phyloP scores from a whole-genome alignment of 2,888 invertebrate genomes.

The Pollenia griseotomentosa region DNA sequence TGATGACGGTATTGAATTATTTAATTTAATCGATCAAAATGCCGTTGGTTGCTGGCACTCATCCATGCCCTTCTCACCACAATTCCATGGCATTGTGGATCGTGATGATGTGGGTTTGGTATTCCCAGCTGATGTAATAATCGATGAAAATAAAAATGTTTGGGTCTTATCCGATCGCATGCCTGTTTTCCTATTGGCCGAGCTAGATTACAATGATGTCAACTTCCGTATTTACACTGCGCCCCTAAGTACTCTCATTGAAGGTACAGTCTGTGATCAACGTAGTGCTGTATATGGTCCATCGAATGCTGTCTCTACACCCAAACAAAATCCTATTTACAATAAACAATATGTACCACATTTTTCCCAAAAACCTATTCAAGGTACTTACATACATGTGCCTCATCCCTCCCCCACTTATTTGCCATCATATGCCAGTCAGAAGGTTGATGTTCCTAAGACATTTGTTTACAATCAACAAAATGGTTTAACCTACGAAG shows the following conservation, averaged over 20 bases:
- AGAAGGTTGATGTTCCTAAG: slow-evolving; percentile 79
- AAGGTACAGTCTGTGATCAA: slow-evolving; percentile 90
- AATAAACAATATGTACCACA: slow-evolving; percentile 76
- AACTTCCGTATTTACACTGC: slow-evolving; percentile 92
- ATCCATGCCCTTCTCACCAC: slow-evolving; percentile 87
- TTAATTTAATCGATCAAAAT: slow-evolving; percentile 91
- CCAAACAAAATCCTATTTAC: slow-evolving; percentile 74
- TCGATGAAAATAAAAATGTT: slow-evolving; percentile 88
- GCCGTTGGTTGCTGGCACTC: slow-evolving; percentile 94
- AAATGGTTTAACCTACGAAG: slow-evolving; percentile 83
- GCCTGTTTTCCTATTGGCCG: slow-evolving; percentile 90
- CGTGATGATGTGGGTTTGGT: slow-evolving; percentile 90
- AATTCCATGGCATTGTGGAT: slow-evolving; percentile 89
- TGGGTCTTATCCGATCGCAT: slow-evolving; percentile 94
- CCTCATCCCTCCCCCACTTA: slow-evolving; percentile 56
- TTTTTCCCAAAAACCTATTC: slow-evolving; percentile 41
- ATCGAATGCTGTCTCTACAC: slow-evolving; percentile 77
- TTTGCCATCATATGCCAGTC: slow-evolving; percentile 71
- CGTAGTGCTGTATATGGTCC: slow-evolving; percentile 80
- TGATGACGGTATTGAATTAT: slow-evolving; percentile 90
- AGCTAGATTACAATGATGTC: slow-evolving; percentile 89
- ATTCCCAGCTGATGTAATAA: slow-evolving; percentile 92
- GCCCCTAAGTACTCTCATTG: slow-evolving; percentile 87
- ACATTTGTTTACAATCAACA: slow-evolving; percentile 83
- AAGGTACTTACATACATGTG: slow-evolving; percentile 24